Evolutionary conservation across 2,888 invertebrate genomes (phyloP), one percentile per base, ranked within the genome.

Genomic region (Ormyrus thymus): DNA sequence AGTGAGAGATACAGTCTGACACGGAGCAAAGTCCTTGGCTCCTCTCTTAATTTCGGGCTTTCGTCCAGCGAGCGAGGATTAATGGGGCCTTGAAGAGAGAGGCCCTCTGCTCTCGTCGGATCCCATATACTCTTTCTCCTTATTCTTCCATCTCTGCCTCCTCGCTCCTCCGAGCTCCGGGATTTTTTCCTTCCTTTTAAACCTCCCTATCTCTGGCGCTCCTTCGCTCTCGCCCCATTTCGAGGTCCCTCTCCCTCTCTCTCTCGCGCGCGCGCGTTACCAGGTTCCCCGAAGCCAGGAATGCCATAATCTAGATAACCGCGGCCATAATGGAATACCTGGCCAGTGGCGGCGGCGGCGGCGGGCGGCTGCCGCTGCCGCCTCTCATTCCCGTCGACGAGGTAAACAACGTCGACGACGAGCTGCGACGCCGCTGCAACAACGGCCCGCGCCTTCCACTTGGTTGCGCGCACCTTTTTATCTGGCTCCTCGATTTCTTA

Each of bases 281-380:
- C 82, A 83, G 82, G 85, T 85, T 87, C 86, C 86, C 84, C 85
- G 84, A 86, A 87, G 86, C 84, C 68, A 84, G 87, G 88, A 89
- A 89, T 88, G 88, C 89, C 86, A 86, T 89, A 88, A 89, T 89
- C 89, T 88, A 88, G 89, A 89, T 89, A 89, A 87, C 87, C 86
- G 72, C 72, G 84, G 83, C 86, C 86, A 88, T 89, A 89, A 89
- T 88, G 88, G 89, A 88, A 88, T 88, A 88, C 84, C 85, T 84
- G 85, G 84, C 64, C 65, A 45, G 55, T 7, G 45, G 55, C 64
- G 8, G 53, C 55, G 13, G 48, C 29, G 10, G 11, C 65, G n/a
- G 48, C 61, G 10, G 50, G 65, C 56, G 56, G 10, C 65, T 6
- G 13, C 51, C 15, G 50, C 51, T 29, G 51, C 43, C 50, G 45